phyloP scores from a whole-genome alignment of 2,797 vertebrate genomes.

The Anas acuta region DNA sequence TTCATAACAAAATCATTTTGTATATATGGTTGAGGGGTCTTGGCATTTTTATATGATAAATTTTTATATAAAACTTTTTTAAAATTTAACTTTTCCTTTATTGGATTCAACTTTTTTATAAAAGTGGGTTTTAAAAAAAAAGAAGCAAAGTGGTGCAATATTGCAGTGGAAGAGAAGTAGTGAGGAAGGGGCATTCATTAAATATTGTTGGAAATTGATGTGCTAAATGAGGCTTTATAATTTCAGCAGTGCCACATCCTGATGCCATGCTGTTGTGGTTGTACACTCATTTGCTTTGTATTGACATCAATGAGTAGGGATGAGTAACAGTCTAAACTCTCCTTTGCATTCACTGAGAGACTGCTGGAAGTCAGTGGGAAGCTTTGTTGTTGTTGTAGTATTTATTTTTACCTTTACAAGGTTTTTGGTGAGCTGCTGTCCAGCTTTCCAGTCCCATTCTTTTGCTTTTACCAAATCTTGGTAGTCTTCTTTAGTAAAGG shows the following conservation, averaged over 20 bases:
- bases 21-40: conserved; percentile 75
- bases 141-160: conserved; percentile 72
- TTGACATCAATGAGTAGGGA: neutral
- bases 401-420: neutral
- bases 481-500: neutral
- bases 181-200: conserved; percentile 43
- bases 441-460: neutral
- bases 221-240: neutral
- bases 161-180: conserved; percentile 59
- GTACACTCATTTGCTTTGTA: neutral
- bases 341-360: neutral
- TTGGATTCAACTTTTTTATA: conserved; percentile 69
- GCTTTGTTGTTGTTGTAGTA: too few relatives aligned
- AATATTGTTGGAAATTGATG: conserved; percentile 9
- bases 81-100: conserved; percentile 62
- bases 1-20: conserved; percentile 78
- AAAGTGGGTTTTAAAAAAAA: conserved; percentile 30
- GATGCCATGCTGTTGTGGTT: neutral
- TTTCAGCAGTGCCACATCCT: neutral
- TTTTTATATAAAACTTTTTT: conserved; percentile 76
- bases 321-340: neutral
- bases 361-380: neutral
- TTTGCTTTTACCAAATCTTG: neutral
- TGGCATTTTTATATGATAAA: conserved; percentile 76
- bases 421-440: neutral